A percentile compares a stretch with the other conserved stretches of the same genome.
These are phyloP conservation scores for Zaprionus nigranus DNA, from an alignment of 1,140 invertebrate species.

Conservation along the genomic window DNA sequence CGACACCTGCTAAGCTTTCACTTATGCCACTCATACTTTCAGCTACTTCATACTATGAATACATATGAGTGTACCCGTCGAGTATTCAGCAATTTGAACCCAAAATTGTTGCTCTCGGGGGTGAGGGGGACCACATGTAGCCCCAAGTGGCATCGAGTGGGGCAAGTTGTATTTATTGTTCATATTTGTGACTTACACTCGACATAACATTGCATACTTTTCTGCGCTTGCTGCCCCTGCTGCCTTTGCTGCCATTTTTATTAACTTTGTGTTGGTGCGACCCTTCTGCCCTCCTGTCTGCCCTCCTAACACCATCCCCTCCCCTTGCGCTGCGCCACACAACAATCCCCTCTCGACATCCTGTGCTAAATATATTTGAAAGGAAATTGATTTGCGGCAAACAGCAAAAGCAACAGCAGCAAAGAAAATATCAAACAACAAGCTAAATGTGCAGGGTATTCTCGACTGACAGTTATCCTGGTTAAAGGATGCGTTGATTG, in stretches of 20 bases:
- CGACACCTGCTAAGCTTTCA: constrained; percentile 28
- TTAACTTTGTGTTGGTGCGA: constrained; percentile 1
- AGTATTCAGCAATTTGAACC: constrained; percentile 1
- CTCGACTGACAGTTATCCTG: constrained; percentile 4
- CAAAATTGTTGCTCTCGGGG: not conserved
- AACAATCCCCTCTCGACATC: constrained; percentile 28
- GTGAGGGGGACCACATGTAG: not conserved
- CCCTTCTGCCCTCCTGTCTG: not conserved
- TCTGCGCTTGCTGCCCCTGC: constrained; percentile 7
- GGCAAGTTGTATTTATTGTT: constrained; percentile 50
- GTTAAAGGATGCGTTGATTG: not conserved
- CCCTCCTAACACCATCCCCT: constrained; percentile 6
- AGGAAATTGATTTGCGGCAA: constrained; percentile 75
- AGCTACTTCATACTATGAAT: not conserved
- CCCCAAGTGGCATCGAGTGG: constrained; percentile 6
- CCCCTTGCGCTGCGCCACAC: not conserved
- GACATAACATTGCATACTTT: constrained; percentile 19
- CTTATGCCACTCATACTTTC: not conserved
- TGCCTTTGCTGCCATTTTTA: constrained; percentile 39
- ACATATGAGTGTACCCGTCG: not conserved
- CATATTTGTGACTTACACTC: constrained; percentile 37
- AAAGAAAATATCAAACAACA: constrained; percentile 34
- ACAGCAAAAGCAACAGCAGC: constrained; percentile 15
- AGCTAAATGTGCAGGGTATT: not conserved
- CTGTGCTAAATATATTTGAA: constrained; percentile 77